Base-by-base conservation (phyloP, 2,888 invertebrate genomes). In the Tachina fera region DNA sequence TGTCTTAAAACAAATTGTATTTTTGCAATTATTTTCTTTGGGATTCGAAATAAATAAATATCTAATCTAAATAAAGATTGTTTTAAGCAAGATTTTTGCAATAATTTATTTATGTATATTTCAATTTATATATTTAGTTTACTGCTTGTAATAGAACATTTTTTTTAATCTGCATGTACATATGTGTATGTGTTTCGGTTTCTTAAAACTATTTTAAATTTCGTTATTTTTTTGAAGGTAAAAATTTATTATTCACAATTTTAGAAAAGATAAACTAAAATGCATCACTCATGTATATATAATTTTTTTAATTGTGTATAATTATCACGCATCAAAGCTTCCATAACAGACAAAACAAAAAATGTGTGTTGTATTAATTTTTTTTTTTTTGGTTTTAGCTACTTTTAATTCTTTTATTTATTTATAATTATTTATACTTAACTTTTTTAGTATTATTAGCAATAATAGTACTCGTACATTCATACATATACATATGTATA, bases 241-340 rank as follows among this genome's bases (percentile, higher is more conserved):
- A 67, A 71, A 74, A 16, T 72, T 45, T 31, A 31, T 70, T 76
- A 63, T 81, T 68, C 61, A 81, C 72, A 81, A 71, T 84, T 63
- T 53, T 63, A 53, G 49, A 65, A 71, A 77, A 83, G 22, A 61
- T 49, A 58, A 74, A 39, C 11, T 60, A 19, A 51, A 53, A 72
- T 16, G 74, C 14, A 79, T 60, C 56, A 75, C 53, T 75, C 65
- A 67, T 67, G 14, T 43, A 53, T 43, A 70, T 70, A 70, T 70
- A 45, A 70, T 53, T 53, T 22, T n/a, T 9, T 53, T 61, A 11
- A 53, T 41, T 79, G 16, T 74, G 56, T 82, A 80, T 71, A 71
- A 10, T 71, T 83, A 86, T 82, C 86, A 83, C 76, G 72, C 84
- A 83, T 70, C 67, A 74, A 85, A 83, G 79, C 83, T 86, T 85